A percentile compares a stretch with the other conserved stretches of the same genome.
These are phyloP conservation scores for Drepana falcataria DNA, from an alignment of 2,888 invertebrate species.

Conservation along the genomic window DNA sequence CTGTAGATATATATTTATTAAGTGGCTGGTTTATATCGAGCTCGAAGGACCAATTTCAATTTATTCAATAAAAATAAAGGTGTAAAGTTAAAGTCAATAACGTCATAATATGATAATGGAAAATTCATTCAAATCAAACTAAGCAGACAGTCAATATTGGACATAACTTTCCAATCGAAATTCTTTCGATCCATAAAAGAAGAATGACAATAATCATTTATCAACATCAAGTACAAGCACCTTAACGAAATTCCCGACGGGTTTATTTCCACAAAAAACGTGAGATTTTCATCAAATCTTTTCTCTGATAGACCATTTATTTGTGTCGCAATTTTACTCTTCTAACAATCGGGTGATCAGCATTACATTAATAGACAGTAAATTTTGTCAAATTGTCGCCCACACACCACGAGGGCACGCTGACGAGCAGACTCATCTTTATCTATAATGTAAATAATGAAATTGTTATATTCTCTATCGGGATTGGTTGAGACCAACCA, in stretches of 20 bases:
- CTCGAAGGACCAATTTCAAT: no score
- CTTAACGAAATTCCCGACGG: neutral
- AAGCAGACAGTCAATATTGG: neutral
- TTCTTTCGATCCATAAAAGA: neutral
- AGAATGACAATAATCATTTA: neutral
- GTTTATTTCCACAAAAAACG: neutral
- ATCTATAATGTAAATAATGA: slow-evolving; percentile 15
- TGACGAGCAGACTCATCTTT: slow-evolving; percentile 20
- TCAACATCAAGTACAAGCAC: neutral
- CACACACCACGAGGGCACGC: slow-evolving; percentile 4
- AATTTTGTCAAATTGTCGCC: slow-evolving; percentile 11
- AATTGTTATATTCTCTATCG: slow-evolving; percentile 2
- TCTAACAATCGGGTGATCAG: slow-evolving; percentile 30
- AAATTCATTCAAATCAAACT: neutral
- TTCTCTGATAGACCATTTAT: slow-evolving; percentile 3
- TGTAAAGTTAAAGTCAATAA: no score
- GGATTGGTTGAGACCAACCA: neutral
- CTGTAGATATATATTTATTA: no score
- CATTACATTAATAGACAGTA: slow-evolving; percentile 28
- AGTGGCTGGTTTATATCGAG: no score
- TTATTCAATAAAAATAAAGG: no score
- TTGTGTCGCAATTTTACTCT: slow-evolving; percentile 7
- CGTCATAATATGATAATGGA: neutral
- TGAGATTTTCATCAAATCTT: neutral
- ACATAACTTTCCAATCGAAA: neutral